phyloP scores from a whole-genome alignment of 2,888 invertebrate species.

The Netelia inedita region DNA sequence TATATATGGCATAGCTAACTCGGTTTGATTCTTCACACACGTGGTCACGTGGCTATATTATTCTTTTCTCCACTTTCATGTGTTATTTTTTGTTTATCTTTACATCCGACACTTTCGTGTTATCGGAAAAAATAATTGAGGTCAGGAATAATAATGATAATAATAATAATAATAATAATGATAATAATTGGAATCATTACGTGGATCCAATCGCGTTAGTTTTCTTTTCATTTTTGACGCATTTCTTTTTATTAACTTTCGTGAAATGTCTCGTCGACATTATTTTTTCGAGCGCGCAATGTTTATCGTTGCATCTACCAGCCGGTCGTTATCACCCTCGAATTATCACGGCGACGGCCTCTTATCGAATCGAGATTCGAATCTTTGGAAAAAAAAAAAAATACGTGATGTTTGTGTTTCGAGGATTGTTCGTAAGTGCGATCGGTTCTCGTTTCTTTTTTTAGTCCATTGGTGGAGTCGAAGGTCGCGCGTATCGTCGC shows the following conservation, averaged over 20 bases:
- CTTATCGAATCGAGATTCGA: neutral
- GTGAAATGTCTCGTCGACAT: neutral
- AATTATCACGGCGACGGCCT: neutral
- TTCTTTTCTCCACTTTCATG: neutral
- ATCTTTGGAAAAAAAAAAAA: neutral
- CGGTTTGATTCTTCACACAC: conserved; percentile 21
- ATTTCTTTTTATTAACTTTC: neutral
- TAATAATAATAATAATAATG: neutral
- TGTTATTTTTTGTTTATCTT: neutral
- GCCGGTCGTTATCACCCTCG: neutral
- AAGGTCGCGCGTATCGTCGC: neutral
- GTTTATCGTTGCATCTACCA: neutral
- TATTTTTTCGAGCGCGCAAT: neutral
- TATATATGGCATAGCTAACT: conserved; percentile 19
- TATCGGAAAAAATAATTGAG: neutral
- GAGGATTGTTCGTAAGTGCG: neutral
- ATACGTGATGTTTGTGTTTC: neutral
- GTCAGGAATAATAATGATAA: neutral
- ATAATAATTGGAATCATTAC: neutral
- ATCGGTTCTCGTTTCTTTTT: neutral
- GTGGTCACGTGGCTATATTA: neutral
- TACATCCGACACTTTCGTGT: neutral
- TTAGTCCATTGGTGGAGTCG: neutral
- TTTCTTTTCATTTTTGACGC: neutral
- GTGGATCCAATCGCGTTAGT: neutral